A percentile compares a stretch with the other conserved stretches of the same genome.
Evolutionary conservation across 2,888 invertebrate species (phyloP).

Genomic region (Volucella bombylans): DNA sequence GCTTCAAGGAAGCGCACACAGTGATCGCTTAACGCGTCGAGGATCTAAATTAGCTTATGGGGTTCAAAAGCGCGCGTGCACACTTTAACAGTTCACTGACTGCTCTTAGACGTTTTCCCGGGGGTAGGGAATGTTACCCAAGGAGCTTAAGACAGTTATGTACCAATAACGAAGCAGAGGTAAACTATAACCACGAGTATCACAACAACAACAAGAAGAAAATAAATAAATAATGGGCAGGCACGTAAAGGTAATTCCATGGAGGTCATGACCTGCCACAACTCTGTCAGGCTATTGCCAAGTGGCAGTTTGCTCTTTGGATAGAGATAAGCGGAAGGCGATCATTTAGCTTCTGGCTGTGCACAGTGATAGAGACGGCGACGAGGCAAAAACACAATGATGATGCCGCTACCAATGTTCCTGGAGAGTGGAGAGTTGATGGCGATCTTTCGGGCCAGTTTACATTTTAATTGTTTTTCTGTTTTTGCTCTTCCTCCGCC

Average conservation of each 20-base stretch:
- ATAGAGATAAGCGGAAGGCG: conserved; percentile 46
- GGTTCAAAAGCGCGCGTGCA: conserved; percentile 60
- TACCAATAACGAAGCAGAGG: neutral
- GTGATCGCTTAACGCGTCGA: conserved; percentile 69
- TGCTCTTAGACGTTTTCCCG: conserved; percentile 33
- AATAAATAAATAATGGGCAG: conserved; percentile 61
- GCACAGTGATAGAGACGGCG: neutral
- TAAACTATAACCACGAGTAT: neutral
- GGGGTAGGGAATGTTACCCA: conserved; percentile 1
- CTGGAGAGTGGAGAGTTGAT: conserved; percentile 16
- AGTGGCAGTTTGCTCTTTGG: conserved; percentile 51
- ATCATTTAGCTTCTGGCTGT: conserved; percentile 63
- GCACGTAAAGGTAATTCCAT: conserved; percentile 68
- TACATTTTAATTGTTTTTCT: conserved; percentile 43
- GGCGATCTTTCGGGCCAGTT: conserved; percentile 43
- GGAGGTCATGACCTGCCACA: conserved; percentile 62
- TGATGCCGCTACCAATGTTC: conserved; percentile 5
- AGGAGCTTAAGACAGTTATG: neutral
- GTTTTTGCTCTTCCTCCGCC: neutral
- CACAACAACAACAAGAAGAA: conserved; percentile 10
- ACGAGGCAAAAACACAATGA: conserved; percentile 23
- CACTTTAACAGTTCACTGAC: conserved; percentile 26
- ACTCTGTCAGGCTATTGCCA: conserved; percentile 60
- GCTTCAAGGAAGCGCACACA: conserved; percentile 63
- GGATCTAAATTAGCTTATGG: conserved; percentile 74